phyloP scores from a whole-genome alignment of 2,113 vertebrate genomes.

The Machaerirhynchus nigripectus region DNA sequence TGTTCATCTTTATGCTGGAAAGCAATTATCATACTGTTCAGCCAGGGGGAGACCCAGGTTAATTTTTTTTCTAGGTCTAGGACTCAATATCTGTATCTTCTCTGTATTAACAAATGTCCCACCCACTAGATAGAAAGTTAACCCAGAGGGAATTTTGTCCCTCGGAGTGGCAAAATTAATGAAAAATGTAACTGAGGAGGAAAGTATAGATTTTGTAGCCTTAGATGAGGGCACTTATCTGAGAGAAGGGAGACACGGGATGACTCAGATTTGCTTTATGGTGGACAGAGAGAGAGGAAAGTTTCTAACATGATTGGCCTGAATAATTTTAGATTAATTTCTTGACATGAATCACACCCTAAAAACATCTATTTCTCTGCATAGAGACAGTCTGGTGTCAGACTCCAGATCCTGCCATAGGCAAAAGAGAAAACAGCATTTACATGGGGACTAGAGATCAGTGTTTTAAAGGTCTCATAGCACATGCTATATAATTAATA shows the following conservation, averaged over 20 bases:
- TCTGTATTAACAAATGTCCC: background rate
- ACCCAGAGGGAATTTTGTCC: background rate
- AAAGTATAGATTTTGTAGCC: background rate
- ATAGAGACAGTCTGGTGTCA: background rate
- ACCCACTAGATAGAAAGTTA: background rate
- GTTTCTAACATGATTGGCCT: background rate
- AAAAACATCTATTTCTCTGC: background rate
- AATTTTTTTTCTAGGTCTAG: background rate
- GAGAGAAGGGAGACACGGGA: background rate
- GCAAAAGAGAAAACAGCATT: background rate
- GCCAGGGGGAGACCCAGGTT: background rate
- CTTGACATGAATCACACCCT: background rate
- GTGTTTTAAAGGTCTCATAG: background rate
- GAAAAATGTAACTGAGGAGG: background rate
- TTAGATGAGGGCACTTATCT: background rate
- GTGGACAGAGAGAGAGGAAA: background rate
- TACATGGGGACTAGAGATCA: background rate
- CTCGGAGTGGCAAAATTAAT: background rate
- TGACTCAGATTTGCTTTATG: background rate
- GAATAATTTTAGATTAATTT: slow-evolving; percentile 8
- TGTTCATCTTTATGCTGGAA: background rate
- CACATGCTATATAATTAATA: background rate
- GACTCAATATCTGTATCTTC: background rate
- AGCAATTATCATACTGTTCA: background rate
- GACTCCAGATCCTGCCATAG: background rate